These are phyloP conservation scores for Apodemia mormo DNA, from an alignment of 2,888 invertebrate genomes.

Conservation along the genomic window DNA sequence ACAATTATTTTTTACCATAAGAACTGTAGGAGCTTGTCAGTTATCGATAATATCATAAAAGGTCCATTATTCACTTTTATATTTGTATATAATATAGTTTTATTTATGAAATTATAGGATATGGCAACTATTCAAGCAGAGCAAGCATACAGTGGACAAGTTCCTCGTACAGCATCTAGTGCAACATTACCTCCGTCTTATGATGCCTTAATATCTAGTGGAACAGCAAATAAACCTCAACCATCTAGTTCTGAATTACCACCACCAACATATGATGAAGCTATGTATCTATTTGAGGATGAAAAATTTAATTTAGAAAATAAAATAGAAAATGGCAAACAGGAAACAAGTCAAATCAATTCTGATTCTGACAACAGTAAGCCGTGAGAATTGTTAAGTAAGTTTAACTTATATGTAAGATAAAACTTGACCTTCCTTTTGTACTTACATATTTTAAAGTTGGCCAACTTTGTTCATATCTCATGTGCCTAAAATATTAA, in stretches of 20 bases:
- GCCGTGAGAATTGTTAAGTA: constrained; percentile 55
- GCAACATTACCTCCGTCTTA: constrained; percentile 84
- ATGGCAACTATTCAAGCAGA: constrained; percentile 81
- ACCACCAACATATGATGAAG: constrained; percentile 85
- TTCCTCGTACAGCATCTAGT: constrained; percentile 80
- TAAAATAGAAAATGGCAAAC: constrained; percentile 61
- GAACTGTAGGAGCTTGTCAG: no score
- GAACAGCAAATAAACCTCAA: constrained; percentile 65
- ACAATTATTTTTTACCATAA: no score
- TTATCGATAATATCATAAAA: no score
- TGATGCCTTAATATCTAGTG: constrained; percentile 79
- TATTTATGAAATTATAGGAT: constrained; percentile 66
- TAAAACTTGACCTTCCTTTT: constrained; percentile 72
- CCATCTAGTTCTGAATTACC: constrained; percentile 79
- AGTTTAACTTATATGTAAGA: constrained; percentile 57
- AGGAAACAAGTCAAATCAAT: constrained; percentile 63
- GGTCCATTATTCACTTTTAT: no score
- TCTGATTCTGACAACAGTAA: constrained; percentile 57
- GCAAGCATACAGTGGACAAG: constrained; percentile 75
- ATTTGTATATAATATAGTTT: neutral
- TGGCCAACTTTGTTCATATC: constrained; percentile 63
- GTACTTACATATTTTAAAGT: constrained; percentile 71
- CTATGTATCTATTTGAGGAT: constrained; percentile 79
- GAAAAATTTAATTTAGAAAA: constrained; percentile 59
- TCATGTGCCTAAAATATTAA: constrained; percentile 74